phyloP scores from a whole-genome alignment of 2,113 vertebrate genomes.

The Gymnocephalus cernua region DNA sequence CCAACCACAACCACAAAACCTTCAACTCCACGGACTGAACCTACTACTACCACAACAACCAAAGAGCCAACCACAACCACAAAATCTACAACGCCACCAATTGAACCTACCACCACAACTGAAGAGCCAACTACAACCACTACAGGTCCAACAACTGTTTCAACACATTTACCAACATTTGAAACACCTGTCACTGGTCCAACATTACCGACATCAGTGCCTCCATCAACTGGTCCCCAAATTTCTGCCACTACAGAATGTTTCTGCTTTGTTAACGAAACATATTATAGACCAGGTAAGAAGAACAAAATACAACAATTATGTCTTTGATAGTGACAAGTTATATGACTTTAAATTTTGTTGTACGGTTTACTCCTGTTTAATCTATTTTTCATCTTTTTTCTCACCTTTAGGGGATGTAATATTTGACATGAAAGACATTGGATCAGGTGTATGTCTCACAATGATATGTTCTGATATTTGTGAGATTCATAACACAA shows the following conservation, averaged over 20 bases:
- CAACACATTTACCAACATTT: not conserved
- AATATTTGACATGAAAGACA: slow-evolving; percentile 58
- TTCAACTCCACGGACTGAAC: not conserved
- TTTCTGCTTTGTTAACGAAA: slow-evolving; percentile 71
- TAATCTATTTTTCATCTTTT: not conserved
- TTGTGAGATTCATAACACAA: slow-evolving; percentile 72
- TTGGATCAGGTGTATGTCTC: slow-evolving; percentile 77
- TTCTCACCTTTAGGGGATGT: slow-evolving; percentile 47
- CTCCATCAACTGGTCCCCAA: not conserved
- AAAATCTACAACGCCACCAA: not conserved
- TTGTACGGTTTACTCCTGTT: not conserved
- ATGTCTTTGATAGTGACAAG: not conserved
- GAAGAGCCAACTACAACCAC: not conserved
- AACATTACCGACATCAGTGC: not conserved
- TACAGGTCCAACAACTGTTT: not conserved
- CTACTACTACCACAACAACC: not conserved
- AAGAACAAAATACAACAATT: not conserved
- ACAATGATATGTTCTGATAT: slow-evolving; percentile 74
- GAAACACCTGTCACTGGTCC: not conserved
- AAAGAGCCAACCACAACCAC: not conserved
- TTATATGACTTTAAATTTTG: not conserved
- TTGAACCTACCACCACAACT: not conserved
- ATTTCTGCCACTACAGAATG: slow-evolving; percentile 37
- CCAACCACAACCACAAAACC: not conserved
- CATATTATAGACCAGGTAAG: slow-evolving; percentile 70